A percentile compares a stretch with the other conserved stretches of the same genome.
Conservation (phyloP, 2,113 vertebrate species). For the Brachypteracias leptosomus region DNA sequence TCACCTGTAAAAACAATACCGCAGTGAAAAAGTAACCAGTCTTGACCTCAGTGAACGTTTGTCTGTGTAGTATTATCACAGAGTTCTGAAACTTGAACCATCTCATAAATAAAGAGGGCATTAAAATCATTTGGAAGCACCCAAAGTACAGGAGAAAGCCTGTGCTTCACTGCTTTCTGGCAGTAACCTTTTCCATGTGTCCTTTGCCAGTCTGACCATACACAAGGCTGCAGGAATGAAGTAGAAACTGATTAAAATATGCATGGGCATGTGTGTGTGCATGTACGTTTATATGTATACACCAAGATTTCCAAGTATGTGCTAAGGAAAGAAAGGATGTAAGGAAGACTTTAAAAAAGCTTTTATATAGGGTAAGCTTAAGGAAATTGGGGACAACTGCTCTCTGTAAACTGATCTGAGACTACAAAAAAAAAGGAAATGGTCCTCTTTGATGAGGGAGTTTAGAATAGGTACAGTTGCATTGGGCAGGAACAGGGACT, state of each 20-base stretch:
- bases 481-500: conserved; percentile 35
- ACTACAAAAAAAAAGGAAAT: conserved; percentile 40
- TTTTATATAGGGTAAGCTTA: conserved; percentile 1
- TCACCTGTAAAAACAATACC: background rate
- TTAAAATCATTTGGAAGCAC: background rate
- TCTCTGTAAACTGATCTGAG: conserved; percentile 14
- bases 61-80: background rate
- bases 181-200: background rate
- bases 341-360: background rate
- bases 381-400: conserved; percentile 15
- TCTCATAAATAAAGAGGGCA: background rate
- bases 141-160: rapidly evolving
- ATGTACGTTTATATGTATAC: background rate
- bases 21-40: background rate
- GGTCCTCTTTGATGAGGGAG: conserved; percentile 5
- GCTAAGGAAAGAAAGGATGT: background rate
- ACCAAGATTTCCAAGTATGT: background rate
- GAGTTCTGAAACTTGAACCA: background rate
- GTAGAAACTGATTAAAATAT: background rate
- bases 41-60: background rate
- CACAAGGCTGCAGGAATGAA: background rate
- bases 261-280: rapidly evolving
- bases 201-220: background rate
- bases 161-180: background rate
- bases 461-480: conserved; percentile 50